phyloP scores from a whole-genome alignment of 2,888 invertebrate species.

The Abrostola tripartita region DNA sequence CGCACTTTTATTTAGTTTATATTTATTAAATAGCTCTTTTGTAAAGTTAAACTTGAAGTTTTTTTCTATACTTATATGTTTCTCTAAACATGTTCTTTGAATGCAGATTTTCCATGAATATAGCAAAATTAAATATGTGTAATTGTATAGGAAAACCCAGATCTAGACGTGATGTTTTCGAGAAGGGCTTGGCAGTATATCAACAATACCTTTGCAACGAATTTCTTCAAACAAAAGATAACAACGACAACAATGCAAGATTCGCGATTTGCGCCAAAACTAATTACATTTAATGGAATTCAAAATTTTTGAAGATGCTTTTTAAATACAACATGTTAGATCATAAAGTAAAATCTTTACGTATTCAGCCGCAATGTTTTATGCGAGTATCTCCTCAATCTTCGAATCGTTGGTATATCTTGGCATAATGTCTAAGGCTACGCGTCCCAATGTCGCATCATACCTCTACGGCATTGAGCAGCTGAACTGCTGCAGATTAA shows the following conservation, averaged over 20 bases:
- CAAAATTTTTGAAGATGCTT: neutral
- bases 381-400: slow-evolving; percentile 6
- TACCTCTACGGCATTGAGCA: slow-evolving; percentile 46
- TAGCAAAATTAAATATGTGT: neutral
- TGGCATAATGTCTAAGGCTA: slow-evolving; percentile 35
- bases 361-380: slow-evolving; percentile 17
- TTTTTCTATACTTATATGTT: neutral
- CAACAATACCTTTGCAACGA: neutral
- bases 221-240: neutral
- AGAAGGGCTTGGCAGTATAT: neutral
- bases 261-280: neutral
- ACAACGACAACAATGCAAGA: neutral
- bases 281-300: slow-evolving; percentile 1
- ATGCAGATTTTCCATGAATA: neutral
- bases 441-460: slow-evolving; percentile 20
- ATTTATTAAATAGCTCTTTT: slow-evolving; percentile 7
- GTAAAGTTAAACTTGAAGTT: neutral
- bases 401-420: slow-evolving; percentile 13
- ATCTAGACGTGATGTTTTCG: too few relatives aligned
- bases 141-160: neutral
- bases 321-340: too few relatives aligned
- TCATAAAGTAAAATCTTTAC: neutral
- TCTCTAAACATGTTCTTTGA: neutral
- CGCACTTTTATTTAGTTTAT: slow-evolving; percentile 10
- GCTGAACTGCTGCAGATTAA: slow-evolving; percentile 28